Evolutionary conservation across 2,797 vertebrate genomes (phyloP).

Genomic region (Coregonus suidteri): DNA sequence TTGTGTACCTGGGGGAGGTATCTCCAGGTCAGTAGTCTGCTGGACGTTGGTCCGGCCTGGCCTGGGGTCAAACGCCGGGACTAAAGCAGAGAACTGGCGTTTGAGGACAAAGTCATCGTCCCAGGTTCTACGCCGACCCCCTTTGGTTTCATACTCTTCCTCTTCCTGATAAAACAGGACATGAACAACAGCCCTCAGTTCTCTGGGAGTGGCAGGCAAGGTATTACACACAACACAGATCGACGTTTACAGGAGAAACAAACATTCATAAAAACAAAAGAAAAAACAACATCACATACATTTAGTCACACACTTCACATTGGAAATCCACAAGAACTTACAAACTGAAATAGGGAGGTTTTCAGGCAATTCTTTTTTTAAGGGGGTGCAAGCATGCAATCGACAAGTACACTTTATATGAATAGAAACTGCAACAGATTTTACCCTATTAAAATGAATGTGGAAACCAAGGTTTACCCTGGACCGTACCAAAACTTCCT

Average conservation of each 20-base stretch:
- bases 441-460: constrained; percentile 59
- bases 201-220: neutral
- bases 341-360: constrained; percentile 21
- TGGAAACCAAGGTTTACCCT: constrained; percentile 65
- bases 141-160: constrained; percentile 98
- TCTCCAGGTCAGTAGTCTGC: constrained; percentile 97
- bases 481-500: constrained; percentile 93
- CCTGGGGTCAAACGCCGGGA: constrained; percentile 95
- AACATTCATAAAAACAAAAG: neutral
- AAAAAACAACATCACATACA: neutral
- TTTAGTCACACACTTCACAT: neutral
- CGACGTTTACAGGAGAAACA: constrained; percentile 1
- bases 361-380: neutral
- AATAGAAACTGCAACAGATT: constrained; percentile 66
- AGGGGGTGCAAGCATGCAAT: constrained; percentile 23
- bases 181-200: neutral
- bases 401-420: constrained; percentile 30
- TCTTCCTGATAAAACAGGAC: constrained; percentile 81
- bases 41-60: constrained; percentile 98
- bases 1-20: constrained; percentile 85
- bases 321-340: constrained; percentile 18
- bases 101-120: constrained; percentile 98
- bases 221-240: constrained; percentile 4
- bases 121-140: constrained; percentile 95
- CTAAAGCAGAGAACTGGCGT: constrained; percentile 94